These are phyloP conservation scores for Luscinia megarhynchos DNA, from an alignment of 2,797 vertebrate species.

Conservation along the genomic window DNA sequence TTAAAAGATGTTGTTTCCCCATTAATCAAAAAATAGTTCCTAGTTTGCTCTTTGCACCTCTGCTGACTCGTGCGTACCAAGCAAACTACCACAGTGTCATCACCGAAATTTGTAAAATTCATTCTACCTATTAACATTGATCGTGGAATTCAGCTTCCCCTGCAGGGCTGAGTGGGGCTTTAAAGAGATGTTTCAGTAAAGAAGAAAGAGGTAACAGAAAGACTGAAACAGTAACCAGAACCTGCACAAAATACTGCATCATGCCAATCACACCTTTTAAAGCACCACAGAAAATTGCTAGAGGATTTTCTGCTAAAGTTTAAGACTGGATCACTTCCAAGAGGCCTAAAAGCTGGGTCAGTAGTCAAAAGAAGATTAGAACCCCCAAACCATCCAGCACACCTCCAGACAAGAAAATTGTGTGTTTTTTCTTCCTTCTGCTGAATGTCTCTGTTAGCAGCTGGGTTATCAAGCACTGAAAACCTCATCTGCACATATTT, in stretches of 20 bases:
- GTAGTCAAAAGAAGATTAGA: neutral
- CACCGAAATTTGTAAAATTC: neutral
- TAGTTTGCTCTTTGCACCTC: neutral
- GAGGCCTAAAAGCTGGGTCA: neutral
- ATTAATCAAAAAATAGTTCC: constrained; percentile 4
- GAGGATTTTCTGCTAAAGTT: neutral
- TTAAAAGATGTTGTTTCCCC: neutral
- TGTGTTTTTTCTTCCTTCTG: neutral
- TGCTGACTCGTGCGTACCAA: neutral
- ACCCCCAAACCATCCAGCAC: neutral
- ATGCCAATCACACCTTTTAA: neutral
- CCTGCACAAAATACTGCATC: neutral
- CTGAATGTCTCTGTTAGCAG: neutral
- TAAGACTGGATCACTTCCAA: neutral
- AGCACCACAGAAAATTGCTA: neutral
- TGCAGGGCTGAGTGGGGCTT: neutral
- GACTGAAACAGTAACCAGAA: neutral
- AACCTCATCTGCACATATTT: neutral
- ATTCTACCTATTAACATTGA: neutral
- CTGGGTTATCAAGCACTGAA: neutral
- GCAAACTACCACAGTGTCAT: neutral
- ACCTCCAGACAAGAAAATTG: neutral
- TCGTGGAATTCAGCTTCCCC: neutral
- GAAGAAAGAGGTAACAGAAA: neutral
- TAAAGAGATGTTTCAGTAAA: neutral